Base-by-base conservation (phyloP, 2,888 invertebrate species). In the Arctia plantaginis region DNA sequence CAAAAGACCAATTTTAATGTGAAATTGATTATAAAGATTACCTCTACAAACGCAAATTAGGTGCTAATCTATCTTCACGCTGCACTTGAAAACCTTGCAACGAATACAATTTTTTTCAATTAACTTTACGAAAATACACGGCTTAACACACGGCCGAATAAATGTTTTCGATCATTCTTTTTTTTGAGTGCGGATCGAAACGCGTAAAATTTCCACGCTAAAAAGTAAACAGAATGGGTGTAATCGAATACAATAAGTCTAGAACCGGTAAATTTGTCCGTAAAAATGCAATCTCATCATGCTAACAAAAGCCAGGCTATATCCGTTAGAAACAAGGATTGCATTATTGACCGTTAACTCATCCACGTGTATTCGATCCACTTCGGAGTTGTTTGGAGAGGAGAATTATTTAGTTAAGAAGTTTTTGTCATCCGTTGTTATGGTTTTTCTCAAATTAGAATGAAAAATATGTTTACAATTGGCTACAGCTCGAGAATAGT, bases 301-400 rank as follows among this genome's bases (percentile, higher is more conserved):
- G 66, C 66, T 72, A n/a, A 75, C 72, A 74, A 71, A 73, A 67
- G 77, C 81, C 83, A 85, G 83, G 83, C 77, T n/a, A n/a, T 85
- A 77, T 69, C 79, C 82, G 80, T 83, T 84, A 84, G 83, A 86
- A 86, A 85, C 72, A 84, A 86, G 89, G 88, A 90, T 90, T 89
- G 89, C 84, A 85, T 74, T 70, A 73, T 73, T 72, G 73, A 88
- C 90, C 88, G 91, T 91, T 91, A 91, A 84, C 80, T 77, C 78
- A 77, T 83, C 82, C 73, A 77, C 80, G 59, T 69, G 27, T 69
- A 39, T 84, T 85, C 86, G 88, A 89, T 88, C 88, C 86, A 90
- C 85, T 89, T 88, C 78, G 72, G 73, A 82, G 85, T 87, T 86
- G 83, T 86, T 85, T 83, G 73, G 83, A 81, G 77, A 87, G 84